phyloP scores from a whole-genome alignment of 2,797 vertebrate species.

The Lateolabrax maculatus region DNA sequence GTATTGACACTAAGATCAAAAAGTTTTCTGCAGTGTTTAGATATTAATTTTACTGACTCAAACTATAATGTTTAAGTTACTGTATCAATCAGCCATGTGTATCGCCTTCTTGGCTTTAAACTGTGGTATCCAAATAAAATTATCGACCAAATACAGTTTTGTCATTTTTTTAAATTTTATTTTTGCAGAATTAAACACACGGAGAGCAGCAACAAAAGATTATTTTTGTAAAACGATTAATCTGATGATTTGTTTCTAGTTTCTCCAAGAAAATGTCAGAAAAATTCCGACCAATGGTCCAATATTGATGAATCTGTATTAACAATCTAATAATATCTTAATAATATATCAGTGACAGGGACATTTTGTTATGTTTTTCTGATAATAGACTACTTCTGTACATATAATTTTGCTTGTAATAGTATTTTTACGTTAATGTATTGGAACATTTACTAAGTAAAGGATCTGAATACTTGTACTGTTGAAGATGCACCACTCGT shows the following conservation, averaged over 20 bases:
- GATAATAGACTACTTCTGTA: too few relatives aligned
- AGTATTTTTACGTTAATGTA: not conserved
- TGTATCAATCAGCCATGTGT: slow-evolving; percentile 1
- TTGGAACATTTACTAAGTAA: not conserved
- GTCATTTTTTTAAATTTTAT: slow-evolving; percentile 32
- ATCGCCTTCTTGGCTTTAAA: slow-evolving; percentile 31
- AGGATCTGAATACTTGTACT: not conserved
- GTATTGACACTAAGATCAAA: slow-evolving; percentile 1
- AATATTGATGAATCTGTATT: not conserved
- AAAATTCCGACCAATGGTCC: too few relatives aligned
- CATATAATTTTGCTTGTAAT: too few relatives aligned
- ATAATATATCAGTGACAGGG: not conserved
- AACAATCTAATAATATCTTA: not conserved
- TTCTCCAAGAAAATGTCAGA: not conserved
- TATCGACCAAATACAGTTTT: slow-evolving; percentile 14
- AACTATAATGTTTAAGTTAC: slow-evolving; percentile 29
- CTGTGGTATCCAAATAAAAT: slow-evolving; percentile 67
- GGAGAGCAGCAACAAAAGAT: slow-evolving; percentile 6
- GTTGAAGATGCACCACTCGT: slow-evolving; percentile 2
- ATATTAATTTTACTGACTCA: slow-evolving; percentile 11
- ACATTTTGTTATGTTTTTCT: not conserved
- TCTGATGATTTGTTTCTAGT: not conserved
- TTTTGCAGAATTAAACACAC: slow-evolving; percentile 28
- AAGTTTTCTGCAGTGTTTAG: slow-evolving; percentile 29
- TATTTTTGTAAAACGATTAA: not conserved